Conservation (phyloP, 1,140 invertebrate species). For the Drosophila dunni region DNA sequence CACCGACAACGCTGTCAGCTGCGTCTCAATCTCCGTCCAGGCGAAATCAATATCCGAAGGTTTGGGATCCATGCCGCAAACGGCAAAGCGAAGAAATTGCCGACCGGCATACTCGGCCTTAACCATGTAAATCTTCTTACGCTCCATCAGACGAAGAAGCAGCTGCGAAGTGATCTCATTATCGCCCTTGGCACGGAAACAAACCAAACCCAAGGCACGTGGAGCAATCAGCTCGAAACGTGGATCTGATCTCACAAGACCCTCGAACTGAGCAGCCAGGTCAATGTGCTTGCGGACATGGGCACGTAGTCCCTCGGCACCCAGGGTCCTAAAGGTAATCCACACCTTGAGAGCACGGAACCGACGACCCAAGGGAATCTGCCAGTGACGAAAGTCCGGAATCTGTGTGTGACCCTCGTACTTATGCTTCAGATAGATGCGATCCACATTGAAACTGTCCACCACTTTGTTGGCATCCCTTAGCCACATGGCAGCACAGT, state of each 20-base stretch:
- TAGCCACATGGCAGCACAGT: conserved; percentile 95
- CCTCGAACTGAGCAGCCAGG: conserved; percentile 91
- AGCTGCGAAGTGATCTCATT: conserved; percentile 91
- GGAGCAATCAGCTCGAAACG: conserved; percentile 92
- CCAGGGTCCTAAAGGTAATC: conserved; percentile 95
- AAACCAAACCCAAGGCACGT: conserved; percentile 92
- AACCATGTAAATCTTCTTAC: conserved; percentile 93
- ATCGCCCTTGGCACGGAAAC: conserved; percentile 93
- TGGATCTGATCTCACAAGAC: conserved; percentile 88
- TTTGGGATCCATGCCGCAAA: conserved; percentile 91
- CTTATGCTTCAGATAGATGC: conserved; percentile 93
- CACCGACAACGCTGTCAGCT: conserved; percentile 81
- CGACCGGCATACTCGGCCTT: conserved; percentile 89
- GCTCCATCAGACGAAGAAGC: conserved; percentile 90
- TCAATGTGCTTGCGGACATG: conserved; percentile 91
- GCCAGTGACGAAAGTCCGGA: conserved; percentile 97
- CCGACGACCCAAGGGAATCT: conserved; percentile 95
- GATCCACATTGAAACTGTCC: conserved; percentile 95
- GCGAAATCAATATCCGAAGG: conserved; percentile 91
- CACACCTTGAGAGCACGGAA: conserved; percentile 97
- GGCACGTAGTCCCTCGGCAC: conserved; percentile 91
- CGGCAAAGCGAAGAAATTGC: conserved; percentile 92
- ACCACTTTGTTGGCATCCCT: conserved; percentile 92
- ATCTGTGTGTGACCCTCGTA: conserved; percentile 88
- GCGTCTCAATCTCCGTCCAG: conserved; percentile 91